phyloP scores from a whole-genome alignment of 1,140 invertebrate genomes.

The Condylostylus longicornis region DNA sequence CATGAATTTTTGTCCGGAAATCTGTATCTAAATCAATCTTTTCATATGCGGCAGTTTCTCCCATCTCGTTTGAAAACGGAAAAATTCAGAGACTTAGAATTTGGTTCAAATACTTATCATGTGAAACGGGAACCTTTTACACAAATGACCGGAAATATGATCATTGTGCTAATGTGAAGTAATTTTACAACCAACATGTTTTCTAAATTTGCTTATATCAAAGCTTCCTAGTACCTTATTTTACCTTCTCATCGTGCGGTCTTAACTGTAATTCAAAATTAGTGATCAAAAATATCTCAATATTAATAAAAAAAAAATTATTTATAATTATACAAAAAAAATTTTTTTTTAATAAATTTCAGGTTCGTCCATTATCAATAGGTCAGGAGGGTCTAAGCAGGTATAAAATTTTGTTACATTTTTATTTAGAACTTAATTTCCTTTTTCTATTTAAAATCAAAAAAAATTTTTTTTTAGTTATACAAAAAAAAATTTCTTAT shows the following conservation, averaged over 20 bases:
- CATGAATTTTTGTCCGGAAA: too few species aligned
- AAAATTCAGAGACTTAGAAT: too few species aligned
- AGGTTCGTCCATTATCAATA: conserved; percentile 47
- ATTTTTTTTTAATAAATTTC: conserved; percentile 15
- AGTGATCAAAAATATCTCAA: conserved; percentile 36
- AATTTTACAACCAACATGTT: too few species aligned
- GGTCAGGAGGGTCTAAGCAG: conserved; percentile 30
- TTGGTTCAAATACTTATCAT: too few species aligned
- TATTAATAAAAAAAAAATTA: not conserved
- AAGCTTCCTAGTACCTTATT: conserved; percentile 4
- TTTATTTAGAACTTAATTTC: not conserved
- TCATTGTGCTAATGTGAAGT: too few species aligned
- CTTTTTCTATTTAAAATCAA: not conserved
- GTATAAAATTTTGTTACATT: conserved; percentile 15
- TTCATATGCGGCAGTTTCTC: too few species aligned
- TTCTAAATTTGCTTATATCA: not conserved
- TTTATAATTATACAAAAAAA: conserved; percentile 3
- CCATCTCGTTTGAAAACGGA: too few species aligned
- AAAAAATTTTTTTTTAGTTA: conserved; percentile 2
- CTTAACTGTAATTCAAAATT: conserved; percentile 18
- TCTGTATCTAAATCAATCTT: too few species aligned
- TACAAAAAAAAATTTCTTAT: not conserved
- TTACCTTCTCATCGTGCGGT: conserved; percentile 6
- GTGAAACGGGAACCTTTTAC: too few species aligned
- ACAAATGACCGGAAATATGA: too few species aligned